Percentiles rank a stretch among this genome's conserved stretches.
Evolutionary conservation across 2,888 invertebrate species (phyloP).

Genomic region (Drosophila mettleri): DNA sequence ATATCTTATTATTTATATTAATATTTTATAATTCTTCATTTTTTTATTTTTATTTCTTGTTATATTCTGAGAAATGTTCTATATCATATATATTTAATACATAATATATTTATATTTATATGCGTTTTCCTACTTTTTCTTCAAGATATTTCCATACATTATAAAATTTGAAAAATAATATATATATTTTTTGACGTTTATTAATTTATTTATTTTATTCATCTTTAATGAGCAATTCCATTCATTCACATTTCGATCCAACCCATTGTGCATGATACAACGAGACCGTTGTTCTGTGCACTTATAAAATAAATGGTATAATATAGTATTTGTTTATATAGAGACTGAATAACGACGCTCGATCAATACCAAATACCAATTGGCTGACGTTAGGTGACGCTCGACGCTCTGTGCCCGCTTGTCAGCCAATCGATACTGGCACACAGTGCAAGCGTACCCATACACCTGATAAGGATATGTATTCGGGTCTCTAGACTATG

Average conservation of each 20-base stretch:
- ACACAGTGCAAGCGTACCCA: slow-evolving; percentile 1
- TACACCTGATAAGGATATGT: slow-evolving; percentile 45
- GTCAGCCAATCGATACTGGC: slow-evolving; percentile 13
- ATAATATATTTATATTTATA: too few relatives aligned
- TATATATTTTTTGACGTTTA: background rate
- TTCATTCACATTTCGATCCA: background rate
- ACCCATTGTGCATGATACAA: background rate
- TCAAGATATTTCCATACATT: too few relatives aligned
- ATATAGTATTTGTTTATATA: slow-evolving; percentile 6
- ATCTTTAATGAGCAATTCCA: background rate
- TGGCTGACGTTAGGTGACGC: slow-evolving; percentile 12
- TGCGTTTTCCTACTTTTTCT: too few relatives aligned
- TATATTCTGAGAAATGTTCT: too few relatives aligned
- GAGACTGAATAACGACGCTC: slow-evolving; percentile 30
- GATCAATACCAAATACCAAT: slow-evolving; percentile 49
- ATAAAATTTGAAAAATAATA: background rate
- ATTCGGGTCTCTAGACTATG: slow-evolving; percentile 24
- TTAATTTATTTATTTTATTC: background rate
- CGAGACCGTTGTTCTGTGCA: background rate
- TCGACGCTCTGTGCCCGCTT: slow-evolving; percentile 15
- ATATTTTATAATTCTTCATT: too few relatives aligned
- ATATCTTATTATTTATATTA: background rate
- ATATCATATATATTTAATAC: too few relatives aligned
- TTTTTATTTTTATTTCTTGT: too few relatives aligned
- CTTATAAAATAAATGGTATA: slow-evolving; percentile 10